These are phyloP conservation scores for Akabosia matsudoensis DNA, from an alignment of 1,140 invertebrate genomes.

Conservation along the genomic window DNA sequence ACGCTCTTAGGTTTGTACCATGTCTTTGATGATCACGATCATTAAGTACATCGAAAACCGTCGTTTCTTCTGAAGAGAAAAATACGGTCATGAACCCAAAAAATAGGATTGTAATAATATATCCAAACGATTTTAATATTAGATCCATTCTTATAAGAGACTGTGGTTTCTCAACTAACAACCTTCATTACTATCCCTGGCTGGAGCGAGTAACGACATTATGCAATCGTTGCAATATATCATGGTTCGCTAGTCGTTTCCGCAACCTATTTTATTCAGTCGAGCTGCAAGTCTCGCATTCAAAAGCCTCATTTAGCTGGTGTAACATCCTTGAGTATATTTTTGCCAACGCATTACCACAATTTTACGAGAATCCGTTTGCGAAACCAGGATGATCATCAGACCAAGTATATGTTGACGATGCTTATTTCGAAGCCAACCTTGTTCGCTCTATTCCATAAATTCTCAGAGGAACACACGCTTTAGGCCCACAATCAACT, in stretches of 20 bases:
- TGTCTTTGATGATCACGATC: slow-evolving; percentile 2
- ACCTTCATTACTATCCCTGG: not conserved
- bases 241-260: slow-evolving; percentile 17
- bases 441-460: not conserved
- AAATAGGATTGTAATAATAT: not conserved
- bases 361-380: not conserved
- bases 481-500: not conserved
- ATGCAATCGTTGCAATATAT: slow-evolving; percentile 19
- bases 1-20: not conserved
- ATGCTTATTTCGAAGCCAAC: not conserved
- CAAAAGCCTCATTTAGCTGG: not conserved
- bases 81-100: too few relatives aligned
- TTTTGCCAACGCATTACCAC: not conserved
- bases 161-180: slow-evolving; percentile 1
- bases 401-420: not conserved
- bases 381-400: not conserved
- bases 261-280: not conserved
- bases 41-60: not conserved
- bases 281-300: not conserved
- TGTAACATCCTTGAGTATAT: not conserved
- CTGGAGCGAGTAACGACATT: not conserved
- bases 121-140: too few relatives aligned
- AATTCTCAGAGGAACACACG: not conserved
- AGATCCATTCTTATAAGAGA: too few relatives aligned
- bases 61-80: too few relatives aligned